Base-by-base conservation (phyloP, 1,140 invertebrate genomes). In the Cydia amplana region DNA sequence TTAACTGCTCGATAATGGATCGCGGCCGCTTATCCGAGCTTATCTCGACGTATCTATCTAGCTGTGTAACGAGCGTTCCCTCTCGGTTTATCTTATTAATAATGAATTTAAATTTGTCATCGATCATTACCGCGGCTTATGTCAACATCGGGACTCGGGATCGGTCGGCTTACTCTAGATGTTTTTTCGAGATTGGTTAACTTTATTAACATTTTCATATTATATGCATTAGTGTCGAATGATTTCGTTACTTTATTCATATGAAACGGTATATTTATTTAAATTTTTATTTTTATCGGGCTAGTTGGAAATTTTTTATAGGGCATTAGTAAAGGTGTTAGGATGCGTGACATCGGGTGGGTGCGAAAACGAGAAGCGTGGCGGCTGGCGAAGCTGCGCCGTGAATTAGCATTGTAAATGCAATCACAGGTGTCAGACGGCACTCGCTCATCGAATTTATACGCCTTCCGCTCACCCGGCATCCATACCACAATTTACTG, bases 341-440 rank as follows among this genome's bases (percentile, higher is more conserved):
- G 40, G 46, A 51, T 28, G 36, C 14, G 20, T 73, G 72, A 73
- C 16, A 70, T 10, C 16, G 65, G 65, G 32, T 70, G 65, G 75
- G 72, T 77, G 85, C 82, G 80, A 77, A 64, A 72, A 74, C 75
- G 72, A 74, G 60, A 80, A 77, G 82, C 81, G 80, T 79, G 82
- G 77, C 83, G 79, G 79, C 81, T 90, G 87, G 86, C 82, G 88
- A 87, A 87, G 87, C 86, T 87, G 85, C 83, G 84, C 83, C 83
- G 82, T 85, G 88, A 90, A 92, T 92, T 91, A 92, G 91, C 90
- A 92, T 90, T 92, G 90, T 91, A 92, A 91, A 92, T 92, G 91
- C 90, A 91, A 92, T 92, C 91, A 92, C 91, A 92, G 91, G 86
- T 92, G 89, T 92, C 90, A 90, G 83, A 75, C 85, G 82, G 86